Conservation (phyloP, 2,888 invertebrate species). For the Dendrolimus houi region DNA sequence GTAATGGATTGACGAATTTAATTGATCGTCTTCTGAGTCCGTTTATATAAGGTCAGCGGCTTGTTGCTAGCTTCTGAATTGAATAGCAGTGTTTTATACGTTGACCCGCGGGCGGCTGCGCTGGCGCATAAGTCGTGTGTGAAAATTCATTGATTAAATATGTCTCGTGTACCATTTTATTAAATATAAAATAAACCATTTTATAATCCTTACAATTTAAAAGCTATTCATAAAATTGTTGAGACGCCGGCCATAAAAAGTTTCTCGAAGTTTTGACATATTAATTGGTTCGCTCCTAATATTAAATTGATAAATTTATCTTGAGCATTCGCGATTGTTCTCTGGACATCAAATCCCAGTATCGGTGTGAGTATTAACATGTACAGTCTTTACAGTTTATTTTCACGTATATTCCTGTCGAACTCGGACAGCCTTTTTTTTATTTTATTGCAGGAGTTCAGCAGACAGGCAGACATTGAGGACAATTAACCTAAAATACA, state of each 20-base stretch:
- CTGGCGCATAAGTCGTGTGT: conserved; percentile 24
- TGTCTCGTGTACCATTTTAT: not conserved
- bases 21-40: conserved; percentile 3
- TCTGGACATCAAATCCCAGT: not conserved
- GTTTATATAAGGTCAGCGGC: conserved; percentile 54
- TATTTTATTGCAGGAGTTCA: too few relatives aligned
- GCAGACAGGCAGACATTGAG: too few relatives aligned
- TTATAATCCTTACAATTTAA: not conserved
- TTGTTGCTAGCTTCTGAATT: conserved; percentile 35
- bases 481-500: too few relatives aligned
- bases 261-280: not conserved
- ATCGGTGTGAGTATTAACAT: not conserved
- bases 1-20: not conserved
- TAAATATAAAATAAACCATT: not conserved
- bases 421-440: too few relatives aligned
- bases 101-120: conserved; percentile 51
- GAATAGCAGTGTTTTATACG: conserved; percentile 53
- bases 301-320: not conserved
- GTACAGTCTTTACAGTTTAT: too few relatives aligned
- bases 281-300: not conserved
- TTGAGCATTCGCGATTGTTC: not conserved
- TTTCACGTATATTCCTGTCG: too few relatives aligned
- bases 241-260: not conserved
- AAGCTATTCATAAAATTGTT: not conserved
- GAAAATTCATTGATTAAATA: not conserved